Evolutionary conservation across 2,113 vertebrate genomes (phyloP).

Genomic region (Dipodomys merriami): DNA sequence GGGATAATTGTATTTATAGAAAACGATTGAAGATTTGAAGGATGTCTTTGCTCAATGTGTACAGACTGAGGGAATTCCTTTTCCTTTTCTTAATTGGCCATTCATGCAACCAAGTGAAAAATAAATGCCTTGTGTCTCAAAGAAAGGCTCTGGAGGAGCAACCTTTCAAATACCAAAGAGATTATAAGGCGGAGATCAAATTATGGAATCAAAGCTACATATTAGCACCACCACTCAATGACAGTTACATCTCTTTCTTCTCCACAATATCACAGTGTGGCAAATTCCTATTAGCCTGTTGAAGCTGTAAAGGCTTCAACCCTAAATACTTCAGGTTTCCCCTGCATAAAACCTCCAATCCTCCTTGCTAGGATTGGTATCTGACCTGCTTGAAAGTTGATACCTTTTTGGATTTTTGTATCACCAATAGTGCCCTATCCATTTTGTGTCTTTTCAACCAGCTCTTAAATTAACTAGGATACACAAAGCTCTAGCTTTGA

Average conservation of each 20-base stretch:
- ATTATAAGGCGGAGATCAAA: neutral
- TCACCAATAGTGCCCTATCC: neutral
- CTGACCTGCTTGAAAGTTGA: neutral
- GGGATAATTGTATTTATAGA: conserved; percentile 57
- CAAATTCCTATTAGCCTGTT: neutral
- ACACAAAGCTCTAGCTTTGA: no score
- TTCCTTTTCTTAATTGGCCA: neutral
- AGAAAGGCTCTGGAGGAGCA: neutral
- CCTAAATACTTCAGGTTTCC: no score
- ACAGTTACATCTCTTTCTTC: neutral
- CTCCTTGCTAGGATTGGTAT: neutral
- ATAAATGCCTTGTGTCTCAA: neutral
- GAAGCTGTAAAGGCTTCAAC: neutral
- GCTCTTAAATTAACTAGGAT: neutral
- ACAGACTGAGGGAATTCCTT: conserved; percentile 18
- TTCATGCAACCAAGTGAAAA: neutral
- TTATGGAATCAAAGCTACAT: neutral
- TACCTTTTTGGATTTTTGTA: neutral
- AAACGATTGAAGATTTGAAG: conserved; percentile 38
- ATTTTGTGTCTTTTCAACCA: conserved; percentile 21
- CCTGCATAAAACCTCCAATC: no score
- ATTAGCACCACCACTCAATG: neutral
- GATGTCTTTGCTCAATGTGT: conserved; percentile 14
- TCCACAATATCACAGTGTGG: neutral
- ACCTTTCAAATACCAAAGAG: neutral